A percentile compares a stretch with the other conserved stretches of the same genome.
Evolutionary conservation across 2,113 vertebrate species (phyloP).

Genomic region (Atlantisia rogersi): DNA sequence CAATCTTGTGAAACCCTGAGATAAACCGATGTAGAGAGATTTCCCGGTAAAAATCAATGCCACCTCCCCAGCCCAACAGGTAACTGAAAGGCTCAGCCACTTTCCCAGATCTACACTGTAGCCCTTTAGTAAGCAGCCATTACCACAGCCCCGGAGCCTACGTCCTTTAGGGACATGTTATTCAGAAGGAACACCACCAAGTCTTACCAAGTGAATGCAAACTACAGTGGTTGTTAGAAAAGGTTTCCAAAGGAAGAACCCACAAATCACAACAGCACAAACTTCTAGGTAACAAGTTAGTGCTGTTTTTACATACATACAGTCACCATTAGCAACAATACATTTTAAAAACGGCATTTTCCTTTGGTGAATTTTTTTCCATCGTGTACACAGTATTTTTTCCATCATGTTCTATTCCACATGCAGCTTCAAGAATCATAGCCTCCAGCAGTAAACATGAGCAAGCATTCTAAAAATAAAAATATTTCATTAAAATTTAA

Average conservation of each 20-base stretch:
- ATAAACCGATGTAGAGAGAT: not conserved
- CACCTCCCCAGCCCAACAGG: not conserved
- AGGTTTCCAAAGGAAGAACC: not conserved
- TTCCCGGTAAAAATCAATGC: not conserved
- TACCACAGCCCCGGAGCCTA: rapidly evolving
- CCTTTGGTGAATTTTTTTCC: not conserved
- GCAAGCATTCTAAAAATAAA: not conserved
- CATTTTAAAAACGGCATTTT: not conserved
- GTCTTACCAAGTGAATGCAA: not conserved
- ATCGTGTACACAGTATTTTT: not conserved
- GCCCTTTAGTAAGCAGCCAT: not conserved
- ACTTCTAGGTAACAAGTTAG: not conserved
- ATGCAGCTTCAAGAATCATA: not conserved
- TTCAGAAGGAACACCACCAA: rapidly evolving
- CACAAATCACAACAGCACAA: not conserved
- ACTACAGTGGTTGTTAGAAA: not conserved
- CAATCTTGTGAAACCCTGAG: not conserved
- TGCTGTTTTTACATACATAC: not conserved
- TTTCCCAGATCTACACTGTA: not conserved
- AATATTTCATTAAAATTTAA: not conserved
- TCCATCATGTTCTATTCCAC: not conserved
- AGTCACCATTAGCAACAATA: not conserved
- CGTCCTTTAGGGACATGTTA: not conserved
- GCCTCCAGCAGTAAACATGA: not conserved
- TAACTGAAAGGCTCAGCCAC: not conserved